Evolutionary conservation across 2,113 vertebrate genomes (phyloP).

Genomic region (Chlorodrepanis virens): DNA sequence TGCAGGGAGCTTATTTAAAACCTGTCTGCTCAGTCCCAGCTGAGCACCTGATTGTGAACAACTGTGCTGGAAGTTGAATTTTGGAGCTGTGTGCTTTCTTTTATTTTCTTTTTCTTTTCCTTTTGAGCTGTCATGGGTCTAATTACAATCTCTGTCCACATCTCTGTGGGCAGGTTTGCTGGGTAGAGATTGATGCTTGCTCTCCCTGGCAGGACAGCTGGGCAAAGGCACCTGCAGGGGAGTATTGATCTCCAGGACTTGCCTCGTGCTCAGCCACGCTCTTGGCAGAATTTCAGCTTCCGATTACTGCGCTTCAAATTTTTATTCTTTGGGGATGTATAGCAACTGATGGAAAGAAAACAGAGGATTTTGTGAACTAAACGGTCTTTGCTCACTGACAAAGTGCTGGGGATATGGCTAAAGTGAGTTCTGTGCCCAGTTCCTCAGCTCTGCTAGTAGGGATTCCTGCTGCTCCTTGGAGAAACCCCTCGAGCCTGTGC

Average conservation of each 20-base stretch:
- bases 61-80: not conserved
- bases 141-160: not conserved
- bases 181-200: not conserved
- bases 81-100: not conserved
- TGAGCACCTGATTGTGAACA: not conserved
- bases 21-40: not conserved
- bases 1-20: not conserved
- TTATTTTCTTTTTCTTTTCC: too few species aligned
- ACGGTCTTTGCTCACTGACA: not conserved
- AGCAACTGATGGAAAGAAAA: not conserved
- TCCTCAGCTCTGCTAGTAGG: not conserved
- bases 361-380: not conserved
- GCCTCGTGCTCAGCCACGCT: accelerated
- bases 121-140: not conserved
- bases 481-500: not conserved
- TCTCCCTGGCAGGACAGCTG: not conserved
- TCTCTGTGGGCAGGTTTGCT: not conserved
- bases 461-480: not conserved
- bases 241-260: not conserved
- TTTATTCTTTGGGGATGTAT: not conserved
- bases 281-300: not conserved
- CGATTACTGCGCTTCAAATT: not conserved
- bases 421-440: not conserved
- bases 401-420: not conserved
- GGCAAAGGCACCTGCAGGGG: not conserved